These are phyloP conservation scores for Liolophura sinensis DNA, from an alignment of 1,140 invertebrate species.

Conservation along the genomic window DNA sequence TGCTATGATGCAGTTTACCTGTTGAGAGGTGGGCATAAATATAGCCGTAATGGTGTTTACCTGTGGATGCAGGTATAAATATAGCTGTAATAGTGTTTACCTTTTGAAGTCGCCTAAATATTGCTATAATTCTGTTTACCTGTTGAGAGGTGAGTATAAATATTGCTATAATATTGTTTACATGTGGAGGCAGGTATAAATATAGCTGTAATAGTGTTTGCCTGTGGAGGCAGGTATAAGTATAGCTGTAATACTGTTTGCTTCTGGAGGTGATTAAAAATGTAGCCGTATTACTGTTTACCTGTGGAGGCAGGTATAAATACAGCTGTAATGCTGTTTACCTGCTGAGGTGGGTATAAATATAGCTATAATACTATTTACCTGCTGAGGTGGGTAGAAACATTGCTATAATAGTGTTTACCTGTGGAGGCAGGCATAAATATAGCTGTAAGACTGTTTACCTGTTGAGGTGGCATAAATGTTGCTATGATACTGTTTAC, in stretches of 20 bases:
- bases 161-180: neutral
- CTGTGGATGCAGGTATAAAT: neutral
- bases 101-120: neutral
- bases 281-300: too few species aligned
- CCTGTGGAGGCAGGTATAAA: too few species aligned
- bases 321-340: neutral
- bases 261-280: constrained; percentile 31
- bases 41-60: neutral
- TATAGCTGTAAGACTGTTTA: neutral
- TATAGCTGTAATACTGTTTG: constrained; percentile 9
- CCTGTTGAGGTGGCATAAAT: too few species aligned
- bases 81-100: neutral
- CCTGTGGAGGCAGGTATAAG: neutral
- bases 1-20: too few species aligned
- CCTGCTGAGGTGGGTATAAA: neutral
- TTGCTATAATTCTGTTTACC: constrained; percentile 23
- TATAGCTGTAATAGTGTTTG: neutral
- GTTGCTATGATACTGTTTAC: too few species aligned
- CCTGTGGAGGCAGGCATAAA: neutral
- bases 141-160: constrained; percentile 28
- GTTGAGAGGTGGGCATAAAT: too few species aligned
- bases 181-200: neutral
- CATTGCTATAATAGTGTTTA: neutral
- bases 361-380: neutral
- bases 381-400: neutral